Conservation (phyloP, 2,113 vertebrate genomes). For the Mesoclemmys tuberculata region DNA sequence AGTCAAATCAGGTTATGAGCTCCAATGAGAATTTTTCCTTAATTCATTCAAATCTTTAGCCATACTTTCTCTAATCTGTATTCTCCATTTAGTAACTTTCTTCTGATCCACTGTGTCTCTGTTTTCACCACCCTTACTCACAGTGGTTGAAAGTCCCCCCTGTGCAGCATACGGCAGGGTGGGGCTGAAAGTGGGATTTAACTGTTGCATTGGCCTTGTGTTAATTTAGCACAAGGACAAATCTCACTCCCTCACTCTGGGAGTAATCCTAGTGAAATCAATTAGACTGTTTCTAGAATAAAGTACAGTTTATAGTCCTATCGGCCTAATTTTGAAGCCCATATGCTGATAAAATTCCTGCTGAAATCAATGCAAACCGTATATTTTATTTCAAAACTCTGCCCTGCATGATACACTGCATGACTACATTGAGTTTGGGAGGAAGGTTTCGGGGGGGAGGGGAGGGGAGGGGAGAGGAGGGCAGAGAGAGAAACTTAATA, state of each 20-base stretch:
- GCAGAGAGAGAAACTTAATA: not conserved
- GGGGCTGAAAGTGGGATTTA: not conserved
- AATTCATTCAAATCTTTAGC: accelerated
- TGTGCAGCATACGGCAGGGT: accelerated
- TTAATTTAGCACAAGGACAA: accelerated
- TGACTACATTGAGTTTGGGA: accelerated
- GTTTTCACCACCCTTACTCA: accelerated
- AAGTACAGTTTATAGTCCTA: accelerated
- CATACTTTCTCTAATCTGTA: not conserved
- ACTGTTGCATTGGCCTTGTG: accelerated
- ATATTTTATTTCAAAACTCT: too few species aligned
- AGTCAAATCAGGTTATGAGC: accelerated
- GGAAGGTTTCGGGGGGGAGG: accelerated
- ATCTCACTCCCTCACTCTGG: accelerated
- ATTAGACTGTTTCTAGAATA: not conserved
- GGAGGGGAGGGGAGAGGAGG: not conserved
- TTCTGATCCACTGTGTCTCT: accelerated
- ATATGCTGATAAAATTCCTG: not conserved
- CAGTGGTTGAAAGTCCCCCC: not conserved
- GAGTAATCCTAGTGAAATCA: accelerated
- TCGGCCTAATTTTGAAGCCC: not conserved
- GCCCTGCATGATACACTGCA: not conserved
- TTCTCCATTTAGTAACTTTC: accelerated
- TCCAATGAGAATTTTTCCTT: not conserved
- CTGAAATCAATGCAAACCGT: not conserved